Base-by-base conservation (phyloP, 2,797 vertebrate species). In the Neosalanx taihuensis region DNA sequence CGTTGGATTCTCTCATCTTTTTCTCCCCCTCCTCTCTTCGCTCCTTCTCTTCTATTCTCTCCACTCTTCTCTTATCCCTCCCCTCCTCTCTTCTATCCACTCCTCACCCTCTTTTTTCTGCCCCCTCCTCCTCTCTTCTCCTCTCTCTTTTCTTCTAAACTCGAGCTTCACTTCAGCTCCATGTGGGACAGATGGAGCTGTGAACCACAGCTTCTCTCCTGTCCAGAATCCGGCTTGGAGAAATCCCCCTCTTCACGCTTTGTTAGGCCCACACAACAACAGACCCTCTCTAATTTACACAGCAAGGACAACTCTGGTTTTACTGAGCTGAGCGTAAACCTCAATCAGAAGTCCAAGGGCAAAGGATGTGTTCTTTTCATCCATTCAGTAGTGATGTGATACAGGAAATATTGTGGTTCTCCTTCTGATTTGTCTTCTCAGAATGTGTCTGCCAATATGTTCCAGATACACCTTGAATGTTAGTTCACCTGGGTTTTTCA, bases 141-240 rank as follows among this genome's bases (percentile, higher is more conserved):
- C 33, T 72, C 23, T 49, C 61, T 33, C 33, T 20, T 17, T 15
- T 69, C 35, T 63, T 76, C 41, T 46, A 46, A 46, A 46, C 81
- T 74, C 35, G 37, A 84, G 71, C 75, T 86, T 85, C 79, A 63
- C 65, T 30, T 89, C 86, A 86, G 79, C 80, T 81, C 86, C 92
- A 93, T 88, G 78, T 82, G 85, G 90, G 86, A 89, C 79, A 83
- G 74, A 92, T 93, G 92, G 86, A 77, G 81, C 63, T 69, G 76
- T 81, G 90, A 86, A 86, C 85, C 86, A 81, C 89, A 91, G 79
- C 71, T 75, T 78, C 51, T 75, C 73, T 59, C 83, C 90, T 85
- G 88, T 90, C 90, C 89, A 79, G 84, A 85, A 83, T 85, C 77
- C 75, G 79, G 76, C 77, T 81, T 79, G 70, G 84, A 85, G 73